Base-by-base conservation (phyloP, 2,113 vertebrate genomes). In the Circaetus cinerascens region DNA sequence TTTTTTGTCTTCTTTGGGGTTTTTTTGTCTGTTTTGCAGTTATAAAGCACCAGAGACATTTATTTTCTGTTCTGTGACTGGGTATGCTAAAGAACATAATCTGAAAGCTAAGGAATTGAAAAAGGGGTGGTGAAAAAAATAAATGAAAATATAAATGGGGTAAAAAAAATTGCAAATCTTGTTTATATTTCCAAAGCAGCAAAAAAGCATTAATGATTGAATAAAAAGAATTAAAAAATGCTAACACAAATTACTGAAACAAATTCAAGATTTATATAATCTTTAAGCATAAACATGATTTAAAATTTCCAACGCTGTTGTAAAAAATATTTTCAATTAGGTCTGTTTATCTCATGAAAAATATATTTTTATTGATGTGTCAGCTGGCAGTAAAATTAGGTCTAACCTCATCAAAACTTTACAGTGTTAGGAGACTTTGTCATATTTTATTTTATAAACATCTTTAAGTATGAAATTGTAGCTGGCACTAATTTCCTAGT, bases 1-100 rank as follows among this genome's bases (percentile, higher is more conserved):
- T 26, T 53, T 51, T 41, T 36, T 4, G 12, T 15, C 40, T 21
- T 5, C 3, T n/a, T 72, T 17, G 6, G 14, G 1, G 1, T 12
- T 0, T 45, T 46, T 67, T 56, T 23, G 14, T 22, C 57, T 82
- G 12, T n/a, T 46, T 62, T 13, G 11, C 22, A 69, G 29, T 30
- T 67, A 40, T 13, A 66, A 67, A 74, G 26, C 19, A 56, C 6
- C 10, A 45, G 27, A 63, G 29, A 36, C 5, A 53, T 19, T 41
- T 55, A 63, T 45, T 57, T 77, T 53, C 30, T 38, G 7, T 67
- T 55, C 46, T 73, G 15, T 48, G 21, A 41, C 20, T 22, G n/a
- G 21, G 9, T 69, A 71, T 29, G 36, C 10, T 45, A 41, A 60
- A 36, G 12, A 59, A 73, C 26, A 26, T 48, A 48, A n/a, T 45